Evolutionary conservation across 2,113 vertebrate species (phyloP), one percentile per base, ranked within the genome.

Genomic region (Forbesichthys agassizii): DNA sequence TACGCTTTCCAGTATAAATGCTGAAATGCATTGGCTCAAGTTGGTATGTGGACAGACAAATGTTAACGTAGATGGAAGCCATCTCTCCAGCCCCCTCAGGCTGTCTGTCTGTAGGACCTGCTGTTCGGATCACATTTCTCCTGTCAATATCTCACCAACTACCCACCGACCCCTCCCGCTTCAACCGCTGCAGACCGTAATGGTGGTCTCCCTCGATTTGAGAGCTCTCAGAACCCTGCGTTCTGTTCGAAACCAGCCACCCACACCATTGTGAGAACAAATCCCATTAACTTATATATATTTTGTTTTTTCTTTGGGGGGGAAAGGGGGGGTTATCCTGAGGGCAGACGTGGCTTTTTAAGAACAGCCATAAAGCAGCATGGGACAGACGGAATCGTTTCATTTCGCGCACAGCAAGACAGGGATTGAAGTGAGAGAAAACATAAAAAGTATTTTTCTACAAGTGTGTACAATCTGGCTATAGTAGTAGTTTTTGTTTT

Each of bases 1-100:
- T 90, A 74, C 82, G 84, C 73, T 80, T 86, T 88, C 86, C 87
- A 88, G 78, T 86, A 71, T 66, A 82, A 78, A 79, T 84, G 70
- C 48, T 52, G 53, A 83, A 84, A 75, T 72, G 69, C 80, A 80
- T 82, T 82, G 79, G 80, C 86, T 80, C 64, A 60, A 87, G 69
- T 70, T 85, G 78, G 80, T 69, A 69, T 84, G 84, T 86, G 89
- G 90, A 90, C 89, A 88, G 88, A 91, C 89, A 90, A 87, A 91
- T 84, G 75, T 81, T 88, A 84, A 42, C 36, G 36, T 42, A 42
- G 36, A 42, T 42, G 7, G 36, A 42, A 73, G 14, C 59, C 8
- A 52, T 36, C 59, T 77, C 64, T 64, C 65, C 54, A 57, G 56
- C 69, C 73, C 64, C 59, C 73, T 65, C 61, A 46, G 55, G 46